Percentiles rank a stretch among this genome's conserved stretches.
phyloP scores from a whole-genome alignment of 2,113 vertebrate genomes.

The Synchiropus splendidus region DNA sequence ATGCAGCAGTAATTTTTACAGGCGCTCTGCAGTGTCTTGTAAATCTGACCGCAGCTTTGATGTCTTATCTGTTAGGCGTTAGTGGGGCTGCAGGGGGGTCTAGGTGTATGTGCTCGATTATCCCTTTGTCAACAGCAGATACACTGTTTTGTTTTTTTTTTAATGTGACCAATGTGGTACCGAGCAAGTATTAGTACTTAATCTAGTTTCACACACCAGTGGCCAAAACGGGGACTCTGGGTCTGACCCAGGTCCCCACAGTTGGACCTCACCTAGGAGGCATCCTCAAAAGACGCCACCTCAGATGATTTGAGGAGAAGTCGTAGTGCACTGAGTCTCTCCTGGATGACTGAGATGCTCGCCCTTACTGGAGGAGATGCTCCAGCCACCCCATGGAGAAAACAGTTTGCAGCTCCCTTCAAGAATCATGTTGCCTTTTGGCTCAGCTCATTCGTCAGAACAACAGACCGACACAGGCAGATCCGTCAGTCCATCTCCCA shows the following conservation, averaged over 20 bases:
- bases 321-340: too few species aligned
- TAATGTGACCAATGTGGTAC: not conserved
- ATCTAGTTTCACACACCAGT: not conserved
- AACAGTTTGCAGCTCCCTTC: too few species aligned
- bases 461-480: too few species aligned
- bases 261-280: too few species aligned
- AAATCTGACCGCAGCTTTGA: slow-evolving; percentile 67
- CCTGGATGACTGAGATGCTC: too few species aligned
- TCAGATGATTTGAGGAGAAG: too few species aligned
- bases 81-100: slow-evolving; percentile 9
- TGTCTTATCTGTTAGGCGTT: slow-evolving; percentile 58
- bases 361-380: too few species aligned
- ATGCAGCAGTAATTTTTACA: slow-evolving; percentile 67
- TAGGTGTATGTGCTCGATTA: slow-evolving; percentile 4
- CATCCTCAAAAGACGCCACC: too few species aligned
- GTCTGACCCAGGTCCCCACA: not conserved
- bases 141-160: not conserved
- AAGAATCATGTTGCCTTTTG: not conserved
- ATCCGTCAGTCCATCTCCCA: slow-evolving; percentile 11
- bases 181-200: not conserved
- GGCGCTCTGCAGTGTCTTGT: slow-evolving; percentile 55
- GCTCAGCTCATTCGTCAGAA: not conserved
- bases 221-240: not conserved
- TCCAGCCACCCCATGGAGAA: too few species aligned
- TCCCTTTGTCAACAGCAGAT: not conserved